Base-by-base conservation (phyloP, 2,888 invertebrate genomes). In the Corbicula japonica region DNA sequence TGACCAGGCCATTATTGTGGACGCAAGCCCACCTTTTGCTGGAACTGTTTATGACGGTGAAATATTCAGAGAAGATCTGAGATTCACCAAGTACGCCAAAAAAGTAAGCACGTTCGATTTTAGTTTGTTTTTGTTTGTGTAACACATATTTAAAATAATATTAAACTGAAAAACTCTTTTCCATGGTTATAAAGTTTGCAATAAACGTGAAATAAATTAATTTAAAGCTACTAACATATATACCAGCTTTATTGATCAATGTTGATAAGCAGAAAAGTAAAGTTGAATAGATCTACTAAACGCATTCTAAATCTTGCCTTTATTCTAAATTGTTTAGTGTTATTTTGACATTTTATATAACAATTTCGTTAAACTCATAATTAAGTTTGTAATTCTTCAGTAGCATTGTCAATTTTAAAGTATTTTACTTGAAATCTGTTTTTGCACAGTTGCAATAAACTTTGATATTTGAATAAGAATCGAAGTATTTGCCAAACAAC, bases 1-100 rank as follows among this genome's bases (percentile, higher is more conserved):
- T 2, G 69, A 80, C 15, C 72, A 71, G 30, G 80, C 88, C 0
- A 79, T 88, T n/a, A 56, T 86, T 10, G 76, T 88, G 15, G 88
- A 88, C 56, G 69, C 41, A 5, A 61, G 78, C 3, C 76, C 85
- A 10, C 88, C 88, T 10, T 23, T 76, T 5, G 62, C 86, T 23
- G 88, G 88, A 5, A 26, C 34, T 6, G 83, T 87, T 10, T 72
- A 70, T 69, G 88, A 88, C 50, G 85, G 87, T 2, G 18, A 46
- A 2, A 21, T 82, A 15, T 56, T 46, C 35, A 69, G 76, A 34
- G 66, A 69, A 2, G 86, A 86, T 41, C 44, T 80, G 34, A 44
- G 62, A 34, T 86, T 56, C 65, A 85, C 80, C n/a, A 80, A 77
- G 30, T 69, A 80, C 48, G 44, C 62, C 10, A 63, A 79, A 44